These are phyloP conservation scores for Caranx ignobilis DNA, from an alignment of 2,113 vertebrate species.

Conservation along the genomic window DNA sequence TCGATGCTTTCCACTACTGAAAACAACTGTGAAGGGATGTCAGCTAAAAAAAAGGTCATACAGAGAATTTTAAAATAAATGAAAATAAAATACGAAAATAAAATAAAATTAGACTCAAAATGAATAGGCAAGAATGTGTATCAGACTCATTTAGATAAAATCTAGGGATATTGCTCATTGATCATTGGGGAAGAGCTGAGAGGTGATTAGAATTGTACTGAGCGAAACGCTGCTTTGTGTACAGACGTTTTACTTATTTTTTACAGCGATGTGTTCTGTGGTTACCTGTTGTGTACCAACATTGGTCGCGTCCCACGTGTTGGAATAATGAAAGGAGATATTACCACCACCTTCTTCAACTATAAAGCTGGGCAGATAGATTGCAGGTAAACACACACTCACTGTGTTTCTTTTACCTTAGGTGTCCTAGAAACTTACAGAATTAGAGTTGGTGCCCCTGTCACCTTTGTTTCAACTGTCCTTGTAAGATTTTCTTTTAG, in stretches of 20 bases:
- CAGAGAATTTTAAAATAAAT: not conserved
- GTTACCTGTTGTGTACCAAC: constrained; percentile 95
- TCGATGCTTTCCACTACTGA: too few relatives aligned
- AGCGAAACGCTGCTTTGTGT: not conserved
- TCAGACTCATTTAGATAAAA: not conserved
- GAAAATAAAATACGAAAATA: not conserved
- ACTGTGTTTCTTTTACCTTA: not conserved
- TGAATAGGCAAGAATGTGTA: not conserved
- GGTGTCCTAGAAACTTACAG: not conserved
- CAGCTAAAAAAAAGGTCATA: not conserved
- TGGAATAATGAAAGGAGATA: constrained; percentile 93
- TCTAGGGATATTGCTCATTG: not conserved
- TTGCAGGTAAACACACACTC: constrained; percentile 88
- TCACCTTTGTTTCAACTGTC: not conserved
- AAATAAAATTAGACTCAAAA: not conserved
- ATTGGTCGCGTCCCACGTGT: constrained; percentile 91
- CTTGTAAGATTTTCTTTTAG: not conserved
- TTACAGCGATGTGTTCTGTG: constrained; percentile 96
- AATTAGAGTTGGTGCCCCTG: not conserved
- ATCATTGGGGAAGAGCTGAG: not conserved
- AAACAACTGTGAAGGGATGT: not conserved
- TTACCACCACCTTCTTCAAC: constrained; percentile 94
- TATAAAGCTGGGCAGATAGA: constrained; percentile 95
- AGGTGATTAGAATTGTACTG: not conserved
- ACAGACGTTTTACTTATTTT: constrained; percentile 36